Evolutionary conservation across 2,113 vertebrate genomes (phyloP).

Genomic region (Pampusana beccarii): DNA sequence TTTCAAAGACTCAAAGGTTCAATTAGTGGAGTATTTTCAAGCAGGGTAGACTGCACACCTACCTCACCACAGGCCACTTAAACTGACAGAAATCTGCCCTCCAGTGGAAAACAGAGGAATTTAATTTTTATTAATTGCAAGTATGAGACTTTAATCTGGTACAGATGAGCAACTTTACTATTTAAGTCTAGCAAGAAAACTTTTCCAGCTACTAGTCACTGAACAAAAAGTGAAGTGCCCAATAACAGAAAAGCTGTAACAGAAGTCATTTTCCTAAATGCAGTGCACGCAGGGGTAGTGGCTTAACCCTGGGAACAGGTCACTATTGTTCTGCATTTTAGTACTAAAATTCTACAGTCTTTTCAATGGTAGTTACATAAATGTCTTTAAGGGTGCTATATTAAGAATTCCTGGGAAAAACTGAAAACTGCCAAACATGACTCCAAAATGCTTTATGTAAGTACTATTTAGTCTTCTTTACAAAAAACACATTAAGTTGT

Average conservation of each 20-base stretch:
- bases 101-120: constrained; percentile 56
- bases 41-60: neutral
- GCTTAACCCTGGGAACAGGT: neutral
- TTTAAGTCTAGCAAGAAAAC: neutral
- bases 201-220: neutral
- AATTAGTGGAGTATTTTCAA: neutral
- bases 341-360: neutral
- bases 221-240: neutral
- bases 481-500: neutral
- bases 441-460: neutral
- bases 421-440: neutral
- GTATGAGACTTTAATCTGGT: neutral
- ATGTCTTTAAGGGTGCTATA: neutral
- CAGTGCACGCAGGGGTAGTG: neutral
- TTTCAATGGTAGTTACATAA: neutral
- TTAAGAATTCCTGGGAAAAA: neutral
- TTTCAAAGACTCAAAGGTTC: neutral
- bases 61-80: neutral
- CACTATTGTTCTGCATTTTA: neutral
- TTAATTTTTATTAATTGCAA: neutral
- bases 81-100: constrained; percentile 48
- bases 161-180: neutral
- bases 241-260: neutral
- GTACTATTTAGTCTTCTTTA: neutral
- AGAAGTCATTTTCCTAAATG: neutral